Evolutionary conservation across 2,797 vertebrate species (phyloP).

Genomic region (Ctenopoma multispine): DNA sequence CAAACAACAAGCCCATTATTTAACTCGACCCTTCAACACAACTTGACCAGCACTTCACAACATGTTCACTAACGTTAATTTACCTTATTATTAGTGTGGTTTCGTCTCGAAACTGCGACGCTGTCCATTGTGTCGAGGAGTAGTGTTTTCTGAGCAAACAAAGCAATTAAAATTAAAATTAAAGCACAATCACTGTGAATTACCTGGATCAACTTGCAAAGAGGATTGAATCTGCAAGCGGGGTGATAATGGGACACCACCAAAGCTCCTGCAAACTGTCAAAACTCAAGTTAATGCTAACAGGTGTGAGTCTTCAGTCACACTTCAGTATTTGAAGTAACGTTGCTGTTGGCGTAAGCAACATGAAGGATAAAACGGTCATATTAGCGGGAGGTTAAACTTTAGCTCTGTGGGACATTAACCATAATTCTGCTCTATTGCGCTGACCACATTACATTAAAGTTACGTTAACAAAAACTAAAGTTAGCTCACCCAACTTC

Average conservation of each 20-base stretch:
- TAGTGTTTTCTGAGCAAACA: constrained; percentile 15
- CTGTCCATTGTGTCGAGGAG: constrained; percentile 62
- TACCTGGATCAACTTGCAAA: not conserved
- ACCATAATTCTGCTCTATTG: accelerated
- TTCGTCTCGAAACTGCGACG: constrained; percentile 36
- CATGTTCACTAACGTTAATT: not conserved
- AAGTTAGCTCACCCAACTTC: constrained; percentile 23
- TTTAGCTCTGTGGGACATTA: not conserved
- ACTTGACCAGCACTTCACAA: not conserved
- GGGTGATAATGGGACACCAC: not conserved
- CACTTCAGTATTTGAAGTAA: not conserved
- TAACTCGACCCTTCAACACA: not conserved
- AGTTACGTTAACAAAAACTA: not conserved
- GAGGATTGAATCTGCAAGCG: not conserved
- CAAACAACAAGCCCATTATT: constrained; percentile 5
- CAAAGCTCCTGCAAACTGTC: not conserved
- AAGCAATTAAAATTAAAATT: not conserved
- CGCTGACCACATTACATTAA: accelerated
- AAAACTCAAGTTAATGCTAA: not conserved
- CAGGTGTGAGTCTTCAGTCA: no score
- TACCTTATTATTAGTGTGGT: constrained; percentile 59
- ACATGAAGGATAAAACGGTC: not conserved
- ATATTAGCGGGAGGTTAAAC: not conserved
- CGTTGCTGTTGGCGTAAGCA: not conserved
- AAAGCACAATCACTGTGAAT: not conserved